Base-by-base conservation (phyloP, 2,113 vertebrate species). In the Apus apus region DNA sequence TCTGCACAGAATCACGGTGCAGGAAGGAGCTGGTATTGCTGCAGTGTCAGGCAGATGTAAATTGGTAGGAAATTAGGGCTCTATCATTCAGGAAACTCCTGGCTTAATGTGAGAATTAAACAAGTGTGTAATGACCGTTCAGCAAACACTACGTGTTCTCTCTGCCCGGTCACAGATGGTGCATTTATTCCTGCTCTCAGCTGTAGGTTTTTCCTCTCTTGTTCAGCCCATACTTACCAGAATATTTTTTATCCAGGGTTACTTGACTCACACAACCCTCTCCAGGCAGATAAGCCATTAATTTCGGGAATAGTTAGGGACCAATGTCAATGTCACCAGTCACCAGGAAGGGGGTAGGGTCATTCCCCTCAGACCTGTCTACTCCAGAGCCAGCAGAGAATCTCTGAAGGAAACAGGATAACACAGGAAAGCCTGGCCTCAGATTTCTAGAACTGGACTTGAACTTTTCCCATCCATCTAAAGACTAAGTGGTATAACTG, bases 31-130 rank as follows among this genome's bases (percentile, higher is more conserved):
- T 86, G 86, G 21, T 84, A 15, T 29, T 76, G 51, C 72, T 68
- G 45, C 25, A 8, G 71, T 64, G 71, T 72, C 66, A 67, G 93
- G 32, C 53, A 82, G 82, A 54, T 84, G 15, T 61, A 89, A 93
- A 64, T 0, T 72, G 71, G 29, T 68, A 21, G 61, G 66, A 87
- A 75, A 79, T 85, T 22, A 48, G 45, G 21, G 38, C 57, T 67
- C 22, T 85, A 0, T 71, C 2, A 0, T 94, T 87, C 61, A 82
- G 90, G 66, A 48, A 90, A 43, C 48, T 82, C 66, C 45, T 90
- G 71, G 74, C 19, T 78, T 79, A 82, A 79, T 85, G 61, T 87
- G 66, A 82, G 53, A 85, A 56, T 87, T 71, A 79, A 87, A 78
- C 0, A 2, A 38, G 32, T 48, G 7, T 58, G 25, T 85, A 46